Conservation (phyloP, 2,888 invertebrate species). For the Charanyca ferruginea region DNA sequence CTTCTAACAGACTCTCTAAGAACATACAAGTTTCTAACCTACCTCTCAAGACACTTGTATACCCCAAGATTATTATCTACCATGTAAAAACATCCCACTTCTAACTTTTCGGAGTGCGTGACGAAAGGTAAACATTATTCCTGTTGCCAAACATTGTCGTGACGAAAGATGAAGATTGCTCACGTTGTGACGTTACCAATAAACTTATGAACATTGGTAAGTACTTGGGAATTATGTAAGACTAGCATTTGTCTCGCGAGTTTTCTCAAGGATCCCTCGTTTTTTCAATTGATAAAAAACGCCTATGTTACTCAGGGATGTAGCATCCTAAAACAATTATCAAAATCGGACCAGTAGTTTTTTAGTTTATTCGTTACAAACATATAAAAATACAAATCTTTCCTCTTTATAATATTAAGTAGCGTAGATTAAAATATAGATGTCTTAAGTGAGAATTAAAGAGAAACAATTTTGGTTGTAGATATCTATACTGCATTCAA, state of each 20-base stretch:
- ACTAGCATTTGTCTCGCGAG: neutral
- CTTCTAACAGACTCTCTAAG: neutral
- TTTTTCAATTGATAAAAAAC: too few relatives aligned
- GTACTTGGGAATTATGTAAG: conserved; percentile 31
- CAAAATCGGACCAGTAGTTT: too few relatives aligned
- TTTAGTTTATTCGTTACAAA: too few relatives aligned
- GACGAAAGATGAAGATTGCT: conserved; percentile 59
- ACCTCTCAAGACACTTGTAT: neutral
- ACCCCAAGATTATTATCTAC: conserved; percentile 2
- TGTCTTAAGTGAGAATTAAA: too few relatives aligned
- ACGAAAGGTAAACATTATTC: conserved; percentile 49
- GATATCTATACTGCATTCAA: too few relatives aligned
- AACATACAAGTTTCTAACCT: neutral
- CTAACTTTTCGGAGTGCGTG: conserved; percentile 44
- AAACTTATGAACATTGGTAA: conserved; percentile 36
- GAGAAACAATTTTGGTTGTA: too few relatives aligned
- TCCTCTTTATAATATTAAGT: too few relatives aligned
- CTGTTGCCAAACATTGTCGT: conserved; percentile 27
- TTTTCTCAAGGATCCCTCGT: too few relatives aligned
- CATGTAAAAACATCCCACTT: conserved; percentile 24
- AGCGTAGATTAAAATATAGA: too few relatives aligned
- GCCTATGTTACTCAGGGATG: too few relatives aligned
- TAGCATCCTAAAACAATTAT: too few relatives aligned
- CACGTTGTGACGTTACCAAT: conserved; percentile 47
- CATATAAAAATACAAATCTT: too few relatives aligned